phyloP scores from a whole-genome alignment of 2,113 vertebrate species.

The Hymenochirus boettgeri region DNA sequence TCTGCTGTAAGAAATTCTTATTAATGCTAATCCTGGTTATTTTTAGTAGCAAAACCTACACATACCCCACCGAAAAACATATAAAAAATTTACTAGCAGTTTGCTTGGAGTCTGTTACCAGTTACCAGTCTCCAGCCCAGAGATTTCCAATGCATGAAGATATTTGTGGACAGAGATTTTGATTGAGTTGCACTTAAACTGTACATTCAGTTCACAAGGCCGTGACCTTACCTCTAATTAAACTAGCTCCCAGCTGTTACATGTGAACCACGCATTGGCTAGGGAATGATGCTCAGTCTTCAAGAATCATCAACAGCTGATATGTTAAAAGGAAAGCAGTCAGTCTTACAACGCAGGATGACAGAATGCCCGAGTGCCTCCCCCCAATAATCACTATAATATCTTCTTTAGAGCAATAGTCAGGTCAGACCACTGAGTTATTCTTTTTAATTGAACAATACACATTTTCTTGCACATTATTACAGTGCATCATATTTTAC shows the following conservation, averaged over 20 bases:
- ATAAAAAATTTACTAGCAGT: too few species aligned
- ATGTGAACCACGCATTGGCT: slow-evolving; percentile 7
- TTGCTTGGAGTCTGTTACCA: too few species aligned
- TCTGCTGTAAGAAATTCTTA: too few species aligned
- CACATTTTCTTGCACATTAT: neutral
- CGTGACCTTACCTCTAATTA: slow-evolving; percentile 34
- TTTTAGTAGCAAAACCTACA: too few species aligned
- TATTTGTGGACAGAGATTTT: neutral
- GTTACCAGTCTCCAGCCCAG: too few species aligned
- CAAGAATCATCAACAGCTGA: neutral
- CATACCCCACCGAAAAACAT: too few species aligned
- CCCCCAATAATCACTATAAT: neutral
- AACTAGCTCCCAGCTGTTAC: slow-evolving; percentile 17
- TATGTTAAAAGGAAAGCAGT: slow-evolving; percentile 2
- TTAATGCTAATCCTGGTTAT: too few species aligned
- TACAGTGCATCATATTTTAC: neutral
- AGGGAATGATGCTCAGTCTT: neutral
- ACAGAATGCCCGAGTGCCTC: neutral
- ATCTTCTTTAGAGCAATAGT: neutral
- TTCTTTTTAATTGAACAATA: neutral
- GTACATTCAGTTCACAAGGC: neutral
- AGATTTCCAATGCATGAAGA: neutral
- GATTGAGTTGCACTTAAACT: slow-evolving; percentile 8
- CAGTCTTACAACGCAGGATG: neutral
- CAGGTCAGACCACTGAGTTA: neutral